Percentiles rank a stretch among this genome's conserved stretches.
phyloP scores from a whole-genome alignment of 2,888 invertebrate genomes.

The Meganola albula region DNA sequence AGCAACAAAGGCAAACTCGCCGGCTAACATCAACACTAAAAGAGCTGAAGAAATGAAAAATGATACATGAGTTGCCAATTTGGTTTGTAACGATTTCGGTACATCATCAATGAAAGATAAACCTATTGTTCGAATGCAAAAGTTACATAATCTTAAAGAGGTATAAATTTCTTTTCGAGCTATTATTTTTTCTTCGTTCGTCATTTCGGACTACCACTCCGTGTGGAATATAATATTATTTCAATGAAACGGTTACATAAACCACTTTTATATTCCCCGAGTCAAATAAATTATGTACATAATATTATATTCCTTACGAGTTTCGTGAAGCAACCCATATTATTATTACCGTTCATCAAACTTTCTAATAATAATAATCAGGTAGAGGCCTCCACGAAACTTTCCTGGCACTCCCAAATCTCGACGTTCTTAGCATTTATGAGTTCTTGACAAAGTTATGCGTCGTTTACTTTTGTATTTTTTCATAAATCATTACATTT shows the following conservation, averaged over 20 bases:
- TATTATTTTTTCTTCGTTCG: slow-evolving; percentile 6
- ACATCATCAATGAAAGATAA: slow-evolving; percentile 44
- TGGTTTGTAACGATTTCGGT: slow-evolving; percentile 26
- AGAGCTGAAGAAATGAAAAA: slow-evolving; percentile 34
- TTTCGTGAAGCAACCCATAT: background rate
- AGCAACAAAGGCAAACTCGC: slow-evolving; percentile 43
- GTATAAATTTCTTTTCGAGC: slow-evolving; percentile 41
- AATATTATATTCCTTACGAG: background rate
- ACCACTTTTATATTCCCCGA: background rate
- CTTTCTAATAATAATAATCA: slow-evolving; percentile 20
- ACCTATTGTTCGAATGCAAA: slow-evolving; percentile 43
- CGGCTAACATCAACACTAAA: slow-evolving; percentile 38
- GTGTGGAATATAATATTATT: background rate
- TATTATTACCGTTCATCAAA: slow-evolving; percentile 5
- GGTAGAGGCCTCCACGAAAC: slow-evolving; percentile 13
- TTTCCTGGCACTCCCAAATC: slow-evolving; percentile 13
- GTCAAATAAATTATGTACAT: background rate
- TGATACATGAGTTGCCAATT: slow-evolving; percentile 23
- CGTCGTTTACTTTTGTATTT: slow-evolving; percentile 3
- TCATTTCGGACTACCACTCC: slow-evolving; percentile 9
- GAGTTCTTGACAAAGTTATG: slow-evolving; percentile 10
- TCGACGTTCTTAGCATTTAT: slow-evolving; percentile 8
- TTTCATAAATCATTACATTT: background rate
- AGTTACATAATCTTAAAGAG: slow-evolving; percentile 43
- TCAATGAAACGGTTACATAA: background rate